A percentile compares a stretch with the other conserved stretches of the same genome.
Evolutionary conservation across 2,888 invertebrate species (phyloP).

Genomic region (Bombylius major): DNA sequence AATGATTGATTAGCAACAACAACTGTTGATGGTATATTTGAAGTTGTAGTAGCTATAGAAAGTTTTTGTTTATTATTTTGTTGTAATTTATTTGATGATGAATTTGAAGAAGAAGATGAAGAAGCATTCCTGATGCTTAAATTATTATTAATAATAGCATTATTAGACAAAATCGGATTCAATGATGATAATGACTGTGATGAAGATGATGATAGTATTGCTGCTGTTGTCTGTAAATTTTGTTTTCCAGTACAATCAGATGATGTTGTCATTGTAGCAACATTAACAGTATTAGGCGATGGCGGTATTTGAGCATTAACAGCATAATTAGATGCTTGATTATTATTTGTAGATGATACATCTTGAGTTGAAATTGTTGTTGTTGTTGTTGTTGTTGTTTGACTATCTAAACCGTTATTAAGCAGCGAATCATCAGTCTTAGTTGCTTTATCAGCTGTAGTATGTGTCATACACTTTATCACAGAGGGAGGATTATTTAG

Average conservation of each 20-base stretch:
- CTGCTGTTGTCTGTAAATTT: not conserved
- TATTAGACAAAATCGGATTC: not conserved
- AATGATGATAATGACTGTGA: not conserved
- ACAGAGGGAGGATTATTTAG: conserved; percentile 33
- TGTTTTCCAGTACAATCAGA: conserved; percentile 17
- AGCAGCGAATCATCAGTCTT: conserved; percentile 44
- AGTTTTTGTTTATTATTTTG: conserved; percentile 9
- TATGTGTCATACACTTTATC: conserved; percentile 40
- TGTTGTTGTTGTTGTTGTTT: conserved; percentile 15
- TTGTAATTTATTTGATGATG: not conserved
- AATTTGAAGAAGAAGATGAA: too few relatives aligned
- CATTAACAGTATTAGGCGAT: conserved; percentile 24
- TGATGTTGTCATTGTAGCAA: conserved; percentile 43
- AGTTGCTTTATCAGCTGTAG: conserved; percentile 55
- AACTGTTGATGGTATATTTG: not conserved
- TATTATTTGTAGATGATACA: conserved; percentile 9
- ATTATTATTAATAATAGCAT: too few relatives aligned
- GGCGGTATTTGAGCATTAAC: conserved; percentile 12
- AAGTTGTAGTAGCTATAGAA: conserved; percentile 8
- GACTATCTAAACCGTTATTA: conserved; percentile 29
- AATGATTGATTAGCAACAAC: conserved; percentile 1
- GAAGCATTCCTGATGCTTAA: not conserved
- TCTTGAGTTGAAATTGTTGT: conserved; percentile 15
- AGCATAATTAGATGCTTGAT: conserved; percentile 9
- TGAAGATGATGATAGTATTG: conserved; percentile 1